A percentile compares a stretch with the other conserved stretches of the same genome.
Conservation (phyloP, 2,888 invertebrate species). For the Pollenia labialis region DNA sequence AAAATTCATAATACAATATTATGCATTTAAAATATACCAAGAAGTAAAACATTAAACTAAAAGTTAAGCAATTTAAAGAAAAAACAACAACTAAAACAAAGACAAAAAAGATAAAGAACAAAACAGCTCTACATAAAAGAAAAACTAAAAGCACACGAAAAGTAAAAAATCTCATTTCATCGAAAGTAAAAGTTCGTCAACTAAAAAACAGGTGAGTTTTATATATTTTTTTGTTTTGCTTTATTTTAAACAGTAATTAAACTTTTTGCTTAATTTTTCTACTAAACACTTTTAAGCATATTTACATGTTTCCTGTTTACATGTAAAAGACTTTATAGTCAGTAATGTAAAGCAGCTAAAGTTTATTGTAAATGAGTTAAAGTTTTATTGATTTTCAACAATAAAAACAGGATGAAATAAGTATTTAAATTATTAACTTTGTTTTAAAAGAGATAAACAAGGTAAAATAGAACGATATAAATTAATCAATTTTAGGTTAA, state of each 20-base stretch:
- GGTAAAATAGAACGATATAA: too few relatives aligned
- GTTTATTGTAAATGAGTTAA: conserved; percentile 25
- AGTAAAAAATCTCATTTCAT: conserved; percentile 5
- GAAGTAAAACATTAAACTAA: conserved; percentile 6
- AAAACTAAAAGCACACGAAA: conserved; percentile 6
- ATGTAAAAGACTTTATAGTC: neutral
- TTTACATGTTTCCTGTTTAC: neutral
- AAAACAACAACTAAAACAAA: neutral
- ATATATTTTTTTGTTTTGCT: neutral
- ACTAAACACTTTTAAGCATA: conserved; percentile 2
- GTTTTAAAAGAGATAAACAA: too few relatives aligned
- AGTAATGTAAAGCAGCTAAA: neutral
- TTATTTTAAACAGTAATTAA: conserved; percentile 34
- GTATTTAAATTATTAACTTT: too few relatives aligned
- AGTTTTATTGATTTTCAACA: conserved; percentile 39
- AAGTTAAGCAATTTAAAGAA: conserved; percentile 12
- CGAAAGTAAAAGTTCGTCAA: conserved; percentile 64
- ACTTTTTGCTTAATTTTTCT: conserved; percentile 12
- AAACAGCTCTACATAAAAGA: neutral
- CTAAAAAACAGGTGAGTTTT: conserved; percentile 59
- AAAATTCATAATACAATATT: neutral
- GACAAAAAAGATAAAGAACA: neutral
- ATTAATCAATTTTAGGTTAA: too few relatives aligned
- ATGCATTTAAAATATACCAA: neutral
- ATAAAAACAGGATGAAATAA: too few relatives aligned